Evolutionary conservation across 2,113 vertebrate species (phyloP), one percentile per base, ranked within the genome.

Genomic region (Addax nasomaculatus): DNA sequence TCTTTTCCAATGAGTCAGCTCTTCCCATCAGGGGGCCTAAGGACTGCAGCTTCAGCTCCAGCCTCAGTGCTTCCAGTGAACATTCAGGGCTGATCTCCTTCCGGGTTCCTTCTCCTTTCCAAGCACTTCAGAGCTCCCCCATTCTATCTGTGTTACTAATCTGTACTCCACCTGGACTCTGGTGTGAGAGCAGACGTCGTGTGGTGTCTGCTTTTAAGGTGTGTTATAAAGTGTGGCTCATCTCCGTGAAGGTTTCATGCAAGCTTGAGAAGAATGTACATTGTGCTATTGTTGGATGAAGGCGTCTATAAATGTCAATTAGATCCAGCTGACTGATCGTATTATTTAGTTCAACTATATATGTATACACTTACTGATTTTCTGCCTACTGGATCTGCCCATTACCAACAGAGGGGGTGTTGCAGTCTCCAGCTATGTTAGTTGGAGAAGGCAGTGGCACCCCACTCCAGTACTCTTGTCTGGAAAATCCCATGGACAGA

Each of bases 401-500:
- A 27, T 27, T 27, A 36, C 21, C 33, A 62, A 27, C 14, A 17
- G 5, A 67, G 45, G 2, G 3, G 2, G 7, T 36, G 19, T 0
- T n/a, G 85, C 21, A 11, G 45, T 51, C 60, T 51, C 45, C 45
- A 87, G 45, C 60, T 51, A 0, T 51, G 15, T 27, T 5, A 67
- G 60, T 51, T 4, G 4, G 57, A 58, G 57, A 58, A 58, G 57
- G 25, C 57, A 27, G 5, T 27, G 57, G 25, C 57, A 5, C 57
- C 55, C 57, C 25, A 58, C 57, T 58, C 25, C 57, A 58, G 57
- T 12, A 1, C 25, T 58, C 57, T 27, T 11, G 25, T 25, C 57
- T 27, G 57, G 57, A 58, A 12, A 58, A 58, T 58, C 57, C 57
- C 57, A 27, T 27, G 57, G 57, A 58, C 10, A 2, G 4, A 58